Conservation (phyloP, 1,140 invertebrate species). For the Diachasmimorpha longicaudata region DNA sequence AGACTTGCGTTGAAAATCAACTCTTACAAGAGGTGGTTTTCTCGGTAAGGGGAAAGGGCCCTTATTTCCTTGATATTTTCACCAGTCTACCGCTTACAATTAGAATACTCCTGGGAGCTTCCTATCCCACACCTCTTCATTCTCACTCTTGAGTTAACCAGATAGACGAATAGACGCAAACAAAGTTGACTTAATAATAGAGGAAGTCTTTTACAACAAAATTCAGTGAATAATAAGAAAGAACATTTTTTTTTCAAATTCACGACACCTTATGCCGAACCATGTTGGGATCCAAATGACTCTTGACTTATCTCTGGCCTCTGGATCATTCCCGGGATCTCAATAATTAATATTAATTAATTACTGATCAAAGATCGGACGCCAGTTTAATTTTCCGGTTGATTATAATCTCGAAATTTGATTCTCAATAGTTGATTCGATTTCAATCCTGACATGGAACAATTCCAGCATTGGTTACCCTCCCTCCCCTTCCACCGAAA, state of each 20-base stretch:
- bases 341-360: too few species aligned
- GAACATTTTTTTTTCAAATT: not conserved
- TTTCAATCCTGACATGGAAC: too few species aligned
- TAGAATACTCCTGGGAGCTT: constrained; percentile 55
- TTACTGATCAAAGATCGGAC: too few species aligned
- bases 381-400: too few species aligned
- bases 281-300: too few species aligned
- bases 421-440: too few species aligned
- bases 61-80: constrained; percentile 52
- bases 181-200: constrained; percentile 24
- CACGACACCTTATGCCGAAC: not conserved
- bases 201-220: not conserved
- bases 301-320: too few species aligned
- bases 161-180: constrained; percentile 27
- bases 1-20: not conserved
- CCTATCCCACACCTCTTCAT: constrained; percentile 25
- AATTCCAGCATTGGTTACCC: too few species aligned
- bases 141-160: constrained; percentile 21
- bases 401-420: too few species aligned
- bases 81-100: constrained; percentile 58
- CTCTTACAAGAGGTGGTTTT: constrained; percentile 12
- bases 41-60: not conserved
- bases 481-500: too few species aligned
- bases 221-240: not conserved
- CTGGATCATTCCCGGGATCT: too few species aligned